Evolutionary conservation across 2,797 vertebrate species (phyloP).

Genomic region (Menidia menidia): DNA sequence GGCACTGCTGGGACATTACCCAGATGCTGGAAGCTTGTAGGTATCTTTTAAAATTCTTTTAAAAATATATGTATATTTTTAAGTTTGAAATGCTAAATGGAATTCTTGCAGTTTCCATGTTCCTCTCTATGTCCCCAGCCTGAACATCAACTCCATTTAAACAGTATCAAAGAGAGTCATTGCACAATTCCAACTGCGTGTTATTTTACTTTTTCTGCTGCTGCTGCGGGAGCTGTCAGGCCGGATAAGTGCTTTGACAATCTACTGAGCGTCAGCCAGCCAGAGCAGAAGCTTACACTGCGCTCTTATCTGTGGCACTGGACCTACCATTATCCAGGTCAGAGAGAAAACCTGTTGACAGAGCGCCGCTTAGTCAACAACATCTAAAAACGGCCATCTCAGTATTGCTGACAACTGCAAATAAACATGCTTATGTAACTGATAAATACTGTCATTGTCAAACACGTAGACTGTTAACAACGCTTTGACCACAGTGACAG

Average conservation of each 20-base stretch:
- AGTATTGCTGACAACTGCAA: constrained; percentile 38
- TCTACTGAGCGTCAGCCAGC: constrained; percentile 37
- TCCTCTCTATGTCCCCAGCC: background rate
- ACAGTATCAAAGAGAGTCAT: constrained; percentile 14
- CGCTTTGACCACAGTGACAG: background rate
- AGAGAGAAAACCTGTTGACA: constrained; percentile 73
- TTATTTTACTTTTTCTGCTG: constrained; percentile 60
- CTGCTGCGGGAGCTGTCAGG: constrained; percentile 50
- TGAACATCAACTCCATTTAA: constrained; percentile 15
- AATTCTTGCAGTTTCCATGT: background rate
- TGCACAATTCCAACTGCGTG: constrained; percentile 16
- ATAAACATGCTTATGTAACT: constrained; percentile 28
- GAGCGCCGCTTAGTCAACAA: constrained; percentile 61
- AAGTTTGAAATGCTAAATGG: background rate
- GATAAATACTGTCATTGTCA: constrained; percentile 6
- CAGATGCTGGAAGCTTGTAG: background rate
- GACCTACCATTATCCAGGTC: constrained; percentile 74
- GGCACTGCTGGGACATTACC: background rate
- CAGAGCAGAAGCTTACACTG: constrained; percentile 58
- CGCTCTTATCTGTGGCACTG: constrained; percentile 52
- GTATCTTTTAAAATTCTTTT: background rate
- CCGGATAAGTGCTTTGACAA: constrained; percentile 50
- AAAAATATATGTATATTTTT: no score
- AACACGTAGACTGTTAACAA: constrained; percentile 3
- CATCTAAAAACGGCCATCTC: constrained; percentile 36